Conservation (phyloP, 2,888 invertebrate species). For the Melipona bicolor region DNA sequence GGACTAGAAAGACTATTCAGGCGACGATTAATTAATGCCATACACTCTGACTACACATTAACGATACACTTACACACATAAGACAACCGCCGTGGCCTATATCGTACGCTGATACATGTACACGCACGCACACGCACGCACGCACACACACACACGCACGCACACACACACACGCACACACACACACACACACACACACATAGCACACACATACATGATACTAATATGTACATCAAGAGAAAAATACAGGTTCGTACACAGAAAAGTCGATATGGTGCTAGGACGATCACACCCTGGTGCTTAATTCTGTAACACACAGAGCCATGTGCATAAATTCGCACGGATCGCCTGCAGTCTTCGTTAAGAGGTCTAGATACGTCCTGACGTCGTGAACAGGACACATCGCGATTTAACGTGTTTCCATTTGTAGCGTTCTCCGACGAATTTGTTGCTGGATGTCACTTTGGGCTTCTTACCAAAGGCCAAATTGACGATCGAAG, state of each 20-base stretch:
- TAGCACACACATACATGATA: not conserved
- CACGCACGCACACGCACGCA: slow-evolving; percentile 11
- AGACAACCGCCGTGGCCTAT: slow-evolving; percentile 72
- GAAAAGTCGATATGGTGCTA: slow-evolving; percentile 73
- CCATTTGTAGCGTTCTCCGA: slow-evolving; percentile 27
- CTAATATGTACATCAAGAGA: slow-evolving; percentile 8
- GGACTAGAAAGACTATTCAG: slow-evolving; percentile 49
- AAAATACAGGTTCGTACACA: slow-evolving; percentile 34
- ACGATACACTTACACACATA: slow-evolving; percentile 38
- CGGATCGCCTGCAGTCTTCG: slow-evolving; percentile 64
- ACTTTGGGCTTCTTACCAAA: not conserved
- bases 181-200: not conserved
- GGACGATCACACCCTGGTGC: slow-evolving; percentile 72
- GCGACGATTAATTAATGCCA: slow-evolving; percentile 57
- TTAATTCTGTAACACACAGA: slow-evolving; percentile 62
- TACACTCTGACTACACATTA: slow-evolving; percentile 36
- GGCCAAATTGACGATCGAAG: not conserved
- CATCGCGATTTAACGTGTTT: slow-evolving; percentile 48
- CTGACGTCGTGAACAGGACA: slow-evolving; percentile 66
- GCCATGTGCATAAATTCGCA: slow-evolving; percentile 59
- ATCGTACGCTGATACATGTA: slow-evolving; percentile 47
- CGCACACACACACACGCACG: not conserved
- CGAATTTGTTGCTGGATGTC: not conserved
- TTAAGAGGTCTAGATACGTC: slow-evolving; percentile 67
- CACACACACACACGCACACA: no score